Evolutionary conservation across 2,888 invertebrate species (phyloP).

Genomic region (Anthophora plumipes): DNA sequence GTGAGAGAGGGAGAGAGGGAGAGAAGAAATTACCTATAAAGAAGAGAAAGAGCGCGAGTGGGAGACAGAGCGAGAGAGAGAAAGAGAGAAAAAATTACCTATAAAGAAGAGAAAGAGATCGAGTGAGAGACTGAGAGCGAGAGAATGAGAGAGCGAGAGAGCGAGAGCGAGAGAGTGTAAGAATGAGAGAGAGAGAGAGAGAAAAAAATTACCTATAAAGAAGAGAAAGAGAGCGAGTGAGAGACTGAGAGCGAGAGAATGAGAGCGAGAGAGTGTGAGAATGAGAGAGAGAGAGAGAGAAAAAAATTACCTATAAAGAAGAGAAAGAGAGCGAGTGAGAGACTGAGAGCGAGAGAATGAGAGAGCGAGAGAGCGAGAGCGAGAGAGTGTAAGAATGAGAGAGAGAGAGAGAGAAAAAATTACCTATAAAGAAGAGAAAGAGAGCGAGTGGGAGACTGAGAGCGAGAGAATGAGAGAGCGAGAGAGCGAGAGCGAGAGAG

Average conservation of each 20-base stretch:
- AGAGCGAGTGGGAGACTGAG: neutral
- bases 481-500: neutral
- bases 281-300: too few relatives aligned
- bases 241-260: too few relatives aligned
- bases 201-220: neutral
- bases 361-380: too few relatives aligned
- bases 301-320: too few relatives aligned
- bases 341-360: too few relatives aligned
- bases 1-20: constrained; percentile 15
- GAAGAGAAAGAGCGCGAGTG: constrained; percentile 7
- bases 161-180: too few relatives aligned
- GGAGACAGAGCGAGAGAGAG: constrained; percentile 5
- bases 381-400: too few relatives aligned
- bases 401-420: neutral
- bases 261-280: too few relatives aligned
- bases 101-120: neutral
- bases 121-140: too few relatives aligned
- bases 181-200: neutral
- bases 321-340: neutral
- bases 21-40: neutral
- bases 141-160: too few relatives aligned
- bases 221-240: too few relatives aligned
- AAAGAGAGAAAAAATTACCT: constrained; percentile 1
- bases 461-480: constrained; percentile 12
- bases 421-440: neutral